Percentiles rank a stretch among this genome's conserved stretches.
These are phyloP conservation scores for Hesperia comma DNA, from an alignment of 2,888 invertebrate genomes.

Conservation along the genomic window DNA sequence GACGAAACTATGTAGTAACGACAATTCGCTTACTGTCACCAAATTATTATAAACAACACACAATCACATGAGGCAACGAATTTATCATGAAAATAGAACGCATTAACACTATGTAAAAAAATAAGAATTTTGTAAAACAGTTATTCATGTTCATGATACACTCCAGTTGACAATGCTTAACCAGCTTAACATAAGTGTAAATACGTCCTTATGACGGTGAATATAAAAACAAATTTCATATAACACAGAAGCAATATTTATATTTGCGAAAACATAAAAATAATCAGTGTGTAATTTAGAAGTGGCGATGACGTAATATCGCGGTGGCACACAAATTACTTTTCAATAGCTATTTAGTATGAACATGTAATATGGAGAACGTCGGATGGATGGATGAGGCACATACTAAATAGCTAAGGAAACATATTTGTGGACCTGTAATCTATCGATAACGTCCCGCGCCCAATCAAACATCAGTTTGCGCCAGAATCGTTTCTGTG, in stretches of 20 bases:
- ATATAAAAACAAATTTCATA: constrained; percentile 19
- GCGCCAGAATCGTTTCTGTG: constrained; percentile 55
- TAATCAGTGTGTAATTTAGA: constrained; percentile 26
- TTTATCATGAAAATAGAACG: too few species aligned
- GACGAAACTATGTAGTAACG: too few species aligned
- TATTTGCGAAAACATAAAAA: constrained; percentile 31
- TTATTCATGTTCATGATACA: too few species aligned
- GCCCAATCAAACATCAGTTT: constrained; percentile 58
- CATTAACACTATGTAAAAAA: too few species aligned
- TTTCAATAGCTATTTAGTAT: constrained; percentile 61
- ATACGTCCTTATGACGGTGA: constrained; percentile 38
- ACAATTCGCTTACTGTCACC: too few species aligned
- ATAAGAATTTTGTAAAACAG: too few species aligned
- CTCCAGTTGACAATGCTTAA: neutral
- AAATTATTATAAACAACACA: too few species aligned
- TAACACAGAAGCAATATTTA: constrained; percentile 26
- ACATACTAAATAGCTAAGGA: constrained; percentile 62
- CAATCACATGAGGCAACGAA: too few species aligned
- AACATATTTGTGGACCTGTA: constrained; percentile 58
- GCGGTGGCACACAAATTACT: constrained; percentile 54
- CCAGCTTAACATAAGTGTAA: constrained; percentile 26
- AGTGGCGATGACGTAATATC: constrained; percentile 32
- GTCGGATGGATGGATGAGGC: constrained; percentile 53
- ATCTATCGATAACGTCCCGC: constrained; percentile 54
- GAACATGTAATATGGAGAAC: constrained; percentile 46